A percentile compares a stretch with the other conserved stretches of the same genome.
These are phyloP conservation scores for Drosophila carrolli DNA, from an alignment of 1,140 invertebrate genomes.

Conservation along the genomic window DNA sequence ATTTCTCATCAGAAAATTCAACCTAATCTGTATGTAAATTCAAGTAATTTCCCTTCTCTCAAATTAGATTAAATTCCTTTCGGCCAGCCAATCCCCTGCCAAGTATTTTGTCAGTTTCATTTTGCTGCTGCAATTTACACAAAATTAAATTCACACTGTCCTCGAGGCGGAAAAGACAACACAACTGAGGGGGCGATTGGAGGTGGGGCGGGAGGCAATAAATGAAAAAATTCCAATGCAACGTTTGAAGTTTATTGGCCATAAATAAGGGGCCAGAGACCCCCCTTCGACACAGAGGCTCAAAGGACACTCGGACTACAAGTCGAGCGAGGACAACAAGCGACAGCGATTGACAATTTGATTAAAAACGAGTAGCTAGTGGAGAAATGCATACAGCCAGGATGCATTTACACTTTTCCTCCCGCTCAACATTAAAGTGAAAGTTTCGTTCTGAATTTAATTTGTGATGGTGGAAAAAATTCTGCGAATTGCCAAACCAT, in stretches of 20 bases:
- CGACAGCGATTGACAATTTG: conserved; percentile 82
- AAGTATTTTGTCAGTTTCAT: conserved; percentile 52
- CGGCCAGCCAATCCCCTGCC: conserved; percentile 3
- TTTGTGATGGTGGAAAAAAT: conserved; percentile 18
- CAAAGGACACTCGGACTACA: conserved; percentile 44
- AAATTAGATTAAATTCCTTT: conserved; percentile 60
- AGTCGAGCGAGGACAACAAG: conserved; percentile 40
- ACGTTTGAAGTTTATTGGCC: conserved; percentile 83
- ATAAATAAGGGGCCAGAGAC: conserved; percentile 71
- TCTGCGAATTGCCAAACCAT: conserved; percentile 51
- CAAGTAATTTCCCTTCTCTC: conserved; percentile 37
- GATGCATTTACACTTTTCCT: conserved; percentile 38
- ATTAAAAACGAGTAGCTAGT: conserved; percentile 69
- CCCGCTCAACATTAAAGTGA: conserved; percentile 59
- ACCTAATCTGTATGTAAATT: conserved; percentile 57
- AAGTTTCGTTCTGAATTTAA: conserved; percentile 66
- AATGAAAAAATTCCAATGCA: conserved; percentile 82
- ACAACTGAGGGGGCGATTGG: background rate
- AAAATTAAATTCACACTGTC: conserved; percentile 81
- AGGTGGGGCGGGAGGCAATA: conserved; percentile 40
- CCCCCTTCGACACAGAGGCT: conserved; percentile 12
- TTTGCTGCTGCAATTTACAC: conserved; percentile 71
- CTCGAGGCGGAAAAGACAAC: conserved; percentile 30
- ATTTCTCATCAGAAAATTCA: conserved; percentile 15
- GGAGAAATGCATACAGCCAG: conserved; percentile 58